phyloP scores from a whole-genome alignment of 1,140 invertebrate species.

The Penaeus chinensis region DNA sequence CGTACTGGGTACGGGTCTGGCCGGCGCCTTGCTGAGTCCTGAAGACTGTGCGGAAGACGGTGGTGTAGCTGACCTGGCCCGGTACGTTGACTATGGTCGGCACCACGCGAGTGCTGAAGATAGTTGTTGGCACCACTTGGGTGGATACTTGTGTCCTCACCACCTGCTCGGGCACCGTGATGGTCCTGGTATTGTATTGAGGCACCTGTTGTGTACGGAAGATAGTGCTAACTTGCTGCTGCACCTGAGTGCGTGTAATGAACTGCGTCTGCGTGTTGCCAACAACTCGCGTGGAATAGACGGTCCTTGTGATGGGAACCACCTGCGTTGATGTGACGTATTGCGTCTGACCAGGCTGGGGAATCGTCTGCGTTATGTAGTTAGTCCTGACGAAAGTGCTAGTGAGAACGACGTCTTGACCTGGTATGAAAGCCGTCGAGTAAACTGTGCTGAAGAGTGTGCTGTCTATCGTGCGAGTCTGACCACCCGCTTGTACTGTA shows the following conservation, averaged over 20 bases:
- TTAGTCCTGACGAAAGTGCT: slow-evolving; percentile 25
- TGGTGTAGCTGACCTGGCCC: slow-evolving; percentile 41
- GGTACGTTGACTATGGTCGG: slow-evolving; percentile 33
- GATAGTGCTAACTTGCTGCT: slow-evolving; percentile 36
- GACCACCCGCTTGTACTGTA: slow-evolving; percentile 34
- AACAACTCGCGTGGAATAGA: slow-evolving; percentile 32
- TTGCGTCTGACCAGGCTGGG: slow-evolving; percentile 45
- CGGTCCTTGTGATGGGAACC: slow-evolving; percentile 48
- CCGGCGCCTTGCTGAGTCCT: slow-evolving; percentile 43
- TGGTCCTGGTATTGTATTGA: slow-evolving; percentile 48
- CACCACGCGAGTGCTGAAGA: slow-evolving; percentile 33
- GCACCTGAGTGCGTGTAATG: slow-evolving; percentile 39
- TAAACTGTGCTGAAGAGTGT: slow-evolving; percentile 43
- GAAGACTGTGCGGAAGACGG: slow-evolving; percentile 29
- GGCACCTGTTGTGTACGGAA: slow-evolving; percentile 38
- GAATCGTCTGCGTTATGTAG: slow-evolving; percentile 40
- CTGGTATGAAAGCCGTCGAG: slow-evolving; percentile 39
- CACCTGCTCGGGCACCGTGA: slow-evolving; percentile 45
- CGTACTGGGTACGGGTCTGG: slow-evolving; percentile 31
- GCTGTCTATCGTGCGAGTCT: slow-evolving; percentile 49
- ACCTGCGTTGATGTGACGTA: slow-evolving; percentile 39
- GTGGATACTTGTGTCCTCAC: slow-evolving; percentile 48
- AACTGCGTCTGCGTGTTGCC: slow-evolving; percentile 53
- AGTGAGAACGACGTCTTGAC: slow-evolving; percentile 29
- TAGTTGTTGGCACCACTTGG: slow-evolving; percentile 54